Conservation (phyloP, 2,113 vertebrate species). For the Platysternon megacephalum region DNA sequence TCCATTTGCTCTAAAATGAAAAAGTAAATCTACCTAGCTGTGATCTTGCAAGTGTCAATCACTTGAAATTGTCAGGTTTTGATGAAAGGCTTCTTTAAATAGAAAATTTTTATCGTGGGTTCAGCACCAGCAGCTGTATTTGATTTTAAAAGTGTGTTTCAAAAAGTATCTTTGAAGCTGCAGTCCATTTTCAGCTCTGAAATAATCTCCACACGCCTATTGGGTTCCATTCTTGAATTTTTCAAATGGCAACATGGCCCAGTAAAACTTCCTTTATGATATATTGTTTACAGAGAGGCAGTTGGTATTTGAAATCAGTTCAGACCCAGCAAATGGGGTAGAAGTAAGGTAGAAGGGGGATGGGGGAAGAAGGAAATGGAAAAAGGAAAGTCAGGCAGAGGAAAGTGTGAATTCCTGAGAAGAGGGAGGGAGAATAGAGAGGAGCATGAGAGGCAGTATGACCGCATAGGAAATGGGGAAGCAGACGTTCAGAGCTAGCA, state of each 20-base stretch:
- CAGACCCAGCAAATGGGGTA: background rate
- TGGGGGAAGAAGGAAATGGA: background rate
- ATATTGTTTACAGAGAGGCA: background rate
- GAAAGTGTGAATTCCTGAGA: background rate
- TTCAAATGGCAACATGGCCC: background rate
- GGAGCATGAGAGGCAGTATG: background rate
- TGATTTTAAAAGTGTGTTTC: background rate
- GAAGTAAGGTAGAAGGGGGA: background rate
- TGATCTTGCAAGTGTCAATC: constrained; percentile 30
- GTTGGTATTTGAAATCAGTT: background rate
- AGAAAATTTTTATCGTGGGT: background rate
- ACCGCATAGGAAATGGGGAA: background rate
- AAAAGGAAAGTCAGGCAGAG: background rate
- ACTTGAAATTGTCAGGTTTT: constrained; percentile 21
- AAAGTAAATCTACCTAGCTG: constrained; percentile 11
- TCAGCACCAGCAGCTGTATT: background rate
- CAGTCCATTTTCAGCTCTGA: background rate
- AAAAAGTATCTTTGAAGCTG: background rate
- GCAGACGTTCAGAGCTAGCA: background rate
- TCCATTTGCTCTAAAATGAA: constrained; percentile 40
- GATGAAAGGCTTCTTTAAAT: constrained; percentile 34
- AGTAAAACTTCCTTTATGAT: background rate
- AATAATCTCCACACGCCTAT: background rate
- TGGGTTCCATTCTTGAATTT: background rate
- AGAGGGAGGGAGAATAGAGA: background rate